Percentiles rank a stretch among this genome's conserved stretches.
Evolutionary conservation across 2,888 invertebrate genomes (phyloP).

Genomic region (Sesia bembeciformis): DNA sequence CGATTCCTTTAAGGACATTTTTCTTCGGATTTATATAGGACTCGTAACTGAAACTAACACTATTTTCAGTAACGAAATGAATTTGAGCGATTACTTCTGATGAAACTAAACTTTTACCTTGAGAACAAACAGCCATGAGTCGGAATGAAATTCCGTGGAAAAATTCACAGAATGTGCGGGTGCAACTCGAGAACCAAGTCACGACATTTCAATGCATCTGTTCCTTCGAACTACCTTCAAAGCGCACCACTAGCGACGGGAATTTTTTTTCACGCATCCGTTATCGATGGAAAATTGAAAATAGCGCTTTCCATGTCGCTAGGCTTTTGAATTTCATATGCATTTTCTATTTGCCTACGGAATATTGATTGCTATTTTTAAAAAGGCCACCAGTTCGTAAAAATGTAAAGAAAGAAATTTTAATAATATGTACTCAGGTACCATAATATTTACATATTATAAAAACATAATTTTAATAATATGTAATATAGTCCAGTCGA

Average conservation of each 20-base stretch:
- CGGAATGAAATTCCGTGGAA: not conserved
- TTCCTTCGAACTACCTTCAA: slow-evolving; percentile 12
- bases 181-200: slow-evolving; percentile 3
- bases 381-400: not conserved
- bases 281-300: slow-evolving; percentile 30
- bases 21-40: too few species aligned
- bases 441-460: too few species aligned
- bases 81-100: too few species aligned
- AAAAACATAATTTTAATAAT: too few species aligned
- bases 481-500: too few species aligned
- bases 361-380: slow-evolving; percentile 1
- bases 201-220: slow-evolving; percentile 24
- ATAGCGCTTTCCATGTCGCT: slow-evolving; percentile 20
- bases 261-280: slow-evolving; percentile 45
- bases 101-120: too few species aligned
- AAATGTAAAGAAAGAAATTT: not conserved
- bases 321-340: not conserved
- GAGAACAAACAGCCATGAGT: not conserved
- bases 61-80: too few species aligned
- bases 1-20: too few species aligned
- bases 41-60: too few species aligned
- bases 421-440: too few species aligned
- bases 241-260: slow-evolving; percentile 32
- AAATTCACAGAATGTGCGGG: slow-evolving; percentile 1
- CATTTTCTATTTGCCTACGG: slow-evolving; percentile 4